Evolutionary conservation across 2,797 vertebrate genomes (phyloP), one percentile per base, ranked within the genome.

Genomic region (Pantherophis vulpinus): DNA sequence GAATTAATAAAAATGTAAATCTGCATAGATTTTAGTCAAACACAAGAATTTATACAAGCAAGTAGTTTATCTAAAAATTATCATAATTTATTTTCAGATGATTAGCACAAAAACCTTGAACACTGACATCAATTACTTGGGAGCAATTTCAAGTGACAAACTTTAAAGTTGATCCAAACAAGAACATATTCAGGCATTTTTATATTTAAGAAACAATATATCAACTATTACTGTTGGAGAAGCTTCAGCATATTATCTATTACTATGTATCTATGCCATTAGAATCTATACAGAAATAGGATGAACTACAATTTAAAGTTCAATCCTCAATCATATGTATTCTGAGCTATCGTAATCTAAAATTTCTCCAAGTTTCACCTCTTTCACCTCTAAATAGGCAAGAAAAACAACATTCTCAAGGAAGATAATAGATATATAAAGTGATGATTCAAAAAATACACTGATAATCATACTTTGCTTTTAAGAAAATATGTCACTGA

Each of bases 1-100:
- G 95, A 96, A 97, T 96, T 95, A 96, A 96, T 96, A 94, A 97
- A 97, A 97, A 96, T 96, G 96, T 95, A 97, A 97, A 97, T 96
- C 93, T 94, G 94, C 94, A 95, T 42, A 95, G 91, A 93, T 89
- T 95, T 97, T 94, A 95, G 94, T 96, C 92, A 97, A 95, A 94
- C 94, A 96, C 95, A 97, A 97, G 96, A 93, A 95, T 97, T 95
- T 96, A 92, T 93, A 95, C 51, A 95, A 96, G 94, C 92, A 97
- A 95, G 94, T 95, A 94, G 79, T 91, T 94, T 92, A 95, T 97
- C 94, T 96, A 95, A 96, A 97, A 94, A 97, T 94, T 91, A 95
- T 94, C 87, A 92, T 95, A 0, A 93, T 93, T 96, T 96, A 42
- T 92, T 96, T 96, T 93, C 89, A 92, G 95, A 96, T 87, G 42